A percentile compares a stretch with the other conserved stretches of the same genome.
Conservation (phyloP, 1,140 invertebrate species). For the Cecropterus lyciades region DNA sequence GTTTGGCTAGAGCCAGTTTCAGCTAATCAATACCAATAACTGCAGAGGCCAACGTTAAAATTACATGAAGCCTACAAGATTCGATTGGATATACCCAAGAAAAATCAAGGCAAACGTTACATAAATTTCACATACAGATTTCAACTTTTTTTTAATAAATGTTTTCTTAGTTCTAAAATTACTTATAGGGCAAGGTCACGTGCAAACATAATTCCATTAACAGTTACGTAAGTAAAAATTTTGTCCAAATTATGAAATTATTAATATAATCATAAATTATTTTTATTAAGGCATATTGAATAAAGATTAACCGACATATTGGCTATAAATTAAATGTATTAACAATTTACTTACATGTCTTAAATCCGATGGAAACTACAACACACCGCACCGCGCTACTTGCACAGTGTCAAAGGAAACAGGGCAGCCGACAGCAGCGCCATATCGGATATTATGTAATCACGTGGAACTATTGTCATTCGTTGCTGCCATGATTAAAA, state of each 20-base stretch:
- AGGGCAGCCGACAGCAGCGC: conserved; percentile 59
- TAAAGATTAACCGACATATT: neutral
- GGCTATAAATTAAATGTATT: neutral
- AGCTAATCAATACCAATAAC: conserved; percentile 49
- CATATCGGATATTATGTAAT: conserved; percentile 75
- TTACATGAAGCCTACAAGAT: conserved; percentile 21
- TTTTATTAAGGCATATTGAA: too few relatives aligned
- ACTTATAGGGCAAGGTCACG: conserved; percentile 75
- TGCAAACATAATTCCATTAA: conserved; percentile 76
- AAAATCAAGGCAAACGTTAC: neutral
- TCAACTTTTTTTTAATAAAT: conserved; percentile 14
- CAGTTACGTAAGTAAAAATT: conserved; percentile 75
- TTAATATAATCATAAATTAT: neutral
- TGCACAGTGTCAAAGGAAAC: conserved; percentile 80
- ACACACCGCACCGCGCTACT: conserved; percentile 76
- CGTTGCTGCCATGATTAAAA: conserved; percentile 15
- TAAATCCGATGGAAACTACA: conserved; percentile 70
- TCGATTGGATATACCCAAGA: conserved; percentile 2
- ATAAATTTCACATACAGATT: neutral
- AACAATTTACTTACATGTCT: conserved; percentile 73
- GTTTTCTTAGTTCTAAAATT: conserved; percentile 16
- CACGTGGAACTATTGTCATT: conserved; percentile 52
- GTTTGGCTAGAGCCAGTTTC: conserved; percentile 26
- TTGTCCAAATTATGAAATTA: conserved; percentile 22
- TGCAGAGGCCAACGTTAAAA: conserved; percentile 9